These are phyloP conservation scores for Heterochromis multidens DNA, from an alignment of 2,113 vertebrate species.

Conservation along the genomic window DNA sequence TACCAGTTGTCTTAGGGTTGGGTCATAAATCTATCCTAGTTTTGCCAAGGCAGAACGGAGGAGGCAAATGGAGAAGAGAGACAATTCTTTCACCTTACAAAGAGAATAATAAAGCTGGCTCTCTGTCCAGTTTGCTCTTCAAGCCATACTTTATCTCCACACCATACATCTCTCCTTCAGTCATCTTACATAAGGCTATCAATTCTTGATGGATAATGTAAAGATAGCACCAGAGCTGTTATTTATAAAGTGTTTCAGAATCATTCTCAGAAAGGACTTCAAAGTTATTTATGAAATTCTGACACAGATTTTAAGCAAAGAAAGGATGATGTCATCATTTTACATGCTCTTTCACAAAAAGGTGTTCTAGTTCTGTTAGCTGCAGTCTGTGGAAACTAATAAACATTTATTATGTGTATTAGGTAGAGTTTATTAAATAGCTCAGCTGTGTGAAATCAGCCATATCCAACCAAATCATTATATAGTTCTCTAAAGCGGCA, in stretches of 20 bases:
- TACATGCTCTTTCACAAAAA: neutral
- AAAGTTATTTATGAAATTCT: no score
- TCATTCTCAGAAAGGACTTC: neutral
- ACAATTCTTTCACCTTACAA: slow-evolving; percentile 11
- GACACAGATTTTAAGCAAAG: neutral
- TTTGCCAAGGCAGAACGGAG: neutral
- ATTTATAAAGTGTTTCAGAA: neutral
- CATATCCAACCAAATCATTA: neutral
- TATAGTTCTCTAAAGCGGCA: neutral
- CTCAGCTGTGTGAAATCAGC: neutral
- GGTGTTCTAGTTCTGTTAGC: neutral
- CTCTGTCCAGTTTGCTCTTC: neutral
- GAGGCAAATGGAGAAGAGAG: neutral
- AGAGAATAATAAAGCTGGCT: slow-evolving; percentile 41
- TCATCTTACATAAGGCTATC: slow-evolving; percentile 39
- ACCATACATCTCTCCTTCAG: neutral
- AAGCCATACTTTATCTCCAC: neutral
- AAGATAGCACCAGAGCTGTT: neutral
- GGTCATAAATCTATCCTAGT: slow-evolving; percentile 14
- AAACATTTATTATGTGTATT: neutral
- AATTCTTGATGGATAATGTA: slow-evolving; percentile 27
- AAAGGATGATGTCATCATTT: neutral
- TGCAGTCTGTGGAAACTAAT: neutral
- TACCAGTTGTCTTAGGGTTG: slow-evolving; percentile 22
- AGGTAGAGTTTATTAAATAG: neutral